Evolutionary conservation across 2,888 invertebrate species (phyloP).

Genomic region (Himalopsyche anomala): DNA sequence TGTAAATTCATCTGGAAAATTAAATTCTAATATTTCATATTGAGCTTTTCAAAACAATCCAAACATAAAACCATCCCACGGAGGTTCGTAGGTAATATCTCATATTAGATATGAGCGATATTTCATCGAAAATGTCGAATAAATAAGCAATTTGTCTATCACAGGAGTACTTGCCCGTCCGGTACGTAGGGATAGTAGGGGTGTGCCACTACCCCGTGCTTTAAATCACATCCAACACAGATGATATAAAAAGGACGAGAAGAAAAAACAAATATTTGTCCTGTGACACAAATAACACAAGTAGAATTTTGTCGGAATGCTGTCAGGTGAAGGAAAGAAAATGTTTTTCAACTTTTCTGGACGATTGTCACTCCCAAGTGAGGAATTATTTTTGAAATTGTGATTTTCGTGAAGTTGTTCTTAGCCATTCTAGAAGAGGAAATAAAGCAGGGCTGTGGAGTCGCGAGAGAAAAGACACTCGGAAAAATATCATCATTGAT

Average conservation of each 20-base stretch:
- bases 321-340: too few species aligned
- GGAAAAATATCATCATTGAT: too few species aligned
- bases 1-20: too few species aligned
- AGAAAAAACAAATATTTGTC: constrained; percentile 28
- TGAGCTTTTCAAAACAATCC: not conserved
- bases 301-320: not conserved
- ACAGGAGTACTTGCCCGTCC: constrained; percentile 53
- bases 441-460: too few species aligned
- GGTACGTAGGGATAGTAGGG: not conserved
- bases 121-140: constrained; percentile 64
- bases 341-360: too few species aligned
- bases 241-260: not conserved
- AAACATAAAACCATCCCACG: not conserved
- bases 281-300: not conserved
- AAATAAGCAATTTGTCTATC: constrained; percentile 65
- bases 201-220: constrained; percentile 45
- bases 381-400: too few species aligned
- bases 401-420: too few species aligned
- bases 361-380: too few species aligned
- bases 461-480: too few species aligned
- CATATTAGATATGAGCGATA: constrained; percentile 63
- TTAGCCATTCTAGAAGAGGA: too few species aligned
- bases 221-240: constrained; percentile 51
- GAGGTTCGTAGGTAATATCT: constrained; percentile 37
- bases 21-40: not conserved